Evolutionary conservation across 2,888 invertebrate species (phyloP), one percentile per base, ranked within the genome.

Genomic region (Steromphala cineraria): DNA sequence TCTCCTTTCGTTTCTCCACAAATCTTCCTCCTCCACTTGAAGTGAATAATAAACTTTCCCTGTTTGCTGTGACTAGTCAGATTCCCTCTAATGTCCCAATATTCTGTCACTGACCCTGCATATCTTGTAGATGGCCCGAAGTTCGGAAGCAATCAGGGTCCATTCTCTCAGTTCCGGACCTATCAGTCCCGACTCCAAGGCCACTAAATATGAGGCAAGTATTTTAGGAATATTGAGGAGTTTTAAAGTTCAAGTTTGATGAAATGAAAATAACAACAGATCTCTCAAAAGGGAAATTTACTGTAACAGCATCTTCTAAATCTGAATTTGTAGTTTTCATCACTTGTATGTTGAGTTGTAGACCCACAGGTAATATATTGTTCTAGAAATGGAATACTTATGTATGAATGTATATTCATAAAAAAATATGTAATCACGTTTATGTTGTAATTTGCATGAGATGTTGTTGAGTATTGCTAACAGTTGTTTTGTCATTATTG

Each of bases 71-170:
- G 46, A 46, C 46, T 46, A 46, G 13, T 46, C 13, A 46, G 13
- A 46, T 13, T 46, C 46, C 46, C 46, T 46, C 5, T 8, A 1
- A 46, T 46, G 10, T 13, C 46, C 46, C 46, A 1, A 10, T 46
- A 46, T 46, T 46, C 46, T 46, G 46, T 10, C 46, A 46, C 46
- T 46, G 46, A 46, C 62, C 62, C 62, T 2, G 13, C 28, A 13
- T 77, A 28, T 24, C n/a, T 82, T 88, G 56, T 85, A 91, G 91
- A 91, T 91, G 91, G 91, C 91, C 74, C 89, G 90, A 84, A 90
- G 89, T 36, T 87, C 89, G 15, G 91, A 91, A 36, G 87, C 87
- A 52, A 86, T 84, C 81, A 82, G 88, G 80, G 83, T 79, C 75
- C 78, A 81, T 75, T 71, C 81, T 67, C 85, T 82, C 77, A 84